These are phyloP conservation scores for Callinectes sapidus DNA, from an alignment of 2,888 invertebrate genomes.

Conservation along the genomic window DNA sequence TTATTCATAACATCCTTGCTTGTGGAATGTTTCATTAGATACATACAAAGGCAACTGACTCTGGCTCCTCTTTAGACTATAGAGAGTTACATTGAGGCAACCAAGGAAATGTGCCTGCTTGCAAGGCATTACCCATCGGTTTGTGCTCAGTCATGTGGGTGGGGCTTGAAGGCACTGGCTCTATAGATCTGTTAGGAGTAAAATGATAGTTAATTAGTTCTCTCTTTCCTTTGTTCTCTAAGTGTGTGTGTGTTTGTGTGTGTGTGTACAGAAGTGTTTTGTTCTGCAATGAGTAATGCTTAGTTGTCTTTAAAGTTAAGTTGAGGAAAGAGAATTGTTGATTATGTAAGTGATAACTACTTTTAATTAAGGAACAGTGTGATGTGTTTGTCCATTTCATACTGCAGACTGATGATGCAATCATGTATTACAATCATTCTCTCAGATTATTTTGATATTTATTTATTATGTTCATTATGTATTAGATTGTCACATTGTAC, in stretches of 20 bases:
- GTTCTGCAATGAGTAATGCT: not conserved
- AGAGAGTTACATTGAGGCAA: too few relatives aligned
- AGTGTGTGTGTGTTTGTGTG: not conserved
- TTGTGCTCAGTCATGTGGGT: too few relatives aligned
- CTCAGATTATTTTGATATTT: not conserved
- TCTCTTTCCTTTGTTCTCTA: not conserved
- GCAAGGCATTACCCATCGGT: too few relatives aligned
- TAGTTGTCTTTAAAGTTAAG: not conserved
- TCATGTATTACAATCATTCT: not conserved
- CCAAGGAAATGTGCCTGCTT: too few relatives aligned
- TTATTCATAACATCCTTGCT: too few relatives aligned
- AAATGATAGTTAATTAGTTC: not conserved
- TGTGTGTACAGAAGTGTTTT: not conserved
- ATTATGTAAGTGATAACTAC: not conserved
- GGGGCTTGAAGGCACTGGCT: too few relatives aligned
- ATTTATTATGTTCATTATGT: not conserved
- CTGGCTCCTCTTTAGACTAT: too few relatives aligned
- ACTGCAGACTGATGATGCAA: not conserved
- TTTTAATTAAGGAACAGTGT: not conserved
- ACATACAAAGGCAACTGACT: too few relatives aligned
- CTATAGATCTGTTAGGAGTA: not conserved
- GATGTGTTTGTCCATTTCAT: not conserved
- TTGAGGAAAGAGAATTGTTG: not conserved
- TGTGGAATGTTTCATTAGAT: too few relatives aligned
- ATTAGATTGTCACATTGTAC: not conserved